Conservation (phyloP, 2,797 vertebrate genomes). For the Lithobates pipiens region DNA sequence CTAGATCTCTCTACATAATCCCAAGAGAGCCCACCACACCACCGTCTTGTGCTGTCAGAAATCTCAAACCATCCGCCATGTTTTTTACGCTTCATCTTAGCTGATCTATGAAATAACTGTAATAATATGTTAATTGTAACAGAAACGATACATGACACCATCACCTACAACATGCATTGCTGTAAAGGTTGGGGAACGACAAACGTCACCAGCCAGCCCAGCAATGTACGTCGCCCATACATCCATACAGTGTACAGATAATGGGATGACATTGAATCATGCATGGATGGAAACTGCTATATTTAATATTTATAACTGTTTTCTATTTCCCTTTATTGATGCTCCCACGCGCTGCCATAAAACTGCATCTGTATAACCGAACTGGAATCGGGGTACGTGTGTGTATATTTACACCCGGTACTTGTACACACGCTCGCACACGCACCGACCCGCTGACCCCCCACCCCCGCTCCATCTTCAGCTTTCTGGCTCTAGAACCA, state of each 20-base stretch:
- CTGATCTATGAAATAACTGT: not conserved
- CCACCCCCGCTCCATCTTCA: not conserved
- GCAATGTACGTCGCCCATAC: not conserved
- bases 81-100: not conserved
- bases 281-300: slow-evolving; percentile 15
- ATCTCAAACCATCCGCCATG: no score
- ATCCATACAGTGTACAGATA: slow-evolving; percentile 22
- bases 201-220: no score
- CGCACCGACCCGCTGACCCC: not conserved
- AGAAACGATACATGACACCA: not conserved
- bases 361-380: not conserved
- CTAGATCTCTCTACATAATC: not conserved
- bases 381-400: slow-evolving; percentile 8
- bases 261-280: not conserved
- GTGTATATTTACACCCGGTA: not conserved
- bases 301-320: not conserved
- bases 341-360: not conserved
- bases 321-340: not conserved
- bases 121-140: not conserved
- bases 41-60: not conserved
- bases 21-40: not conserved
- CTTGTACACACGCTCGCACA: not conserved
- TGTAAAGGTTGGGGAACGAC: not conserved
- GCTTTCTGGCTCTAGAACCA: slow-evolving; percentile 26
- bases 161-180: not conserved